Percentiles rank a stretch among this genome's conserved stretches.
Evolutionary conservation across 2,888 invertebrate species (phyloP).

Genomic region (Boloria euphrosyne): DNA sequence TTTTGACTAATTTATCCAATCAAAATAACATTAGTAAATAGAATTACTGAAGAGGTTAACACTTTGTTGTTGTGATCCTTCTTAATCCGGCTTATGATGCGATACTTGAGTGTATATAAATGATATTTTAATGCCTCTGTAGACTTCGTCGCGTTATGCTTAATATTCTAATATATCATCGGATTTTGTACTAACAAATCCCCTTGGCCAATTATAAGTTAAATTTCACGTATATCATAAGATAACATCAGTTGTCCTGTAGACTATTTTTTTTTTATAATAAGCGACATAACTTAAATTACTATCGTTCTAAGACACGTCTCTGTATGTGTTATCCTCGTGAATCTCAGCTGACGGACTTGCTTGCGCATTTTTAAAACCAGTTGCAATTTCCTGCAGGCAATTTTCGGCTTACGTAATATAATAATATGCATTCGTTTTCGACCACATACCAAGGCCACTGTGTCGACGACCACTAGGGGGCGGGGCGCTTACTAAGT

Average conservation of each 20-base stretch:
- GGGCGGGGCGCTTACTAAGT: constrained; percentile 65
- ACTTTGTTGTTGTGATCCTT: constrained; percentile 46
- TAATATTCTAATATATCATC: constrained; percentile 37
- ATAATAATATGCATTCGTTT: constrained; percentile 65
- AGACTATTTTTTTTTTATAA: constrained; percentile 32
- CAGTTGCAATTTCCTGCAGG: constrained; percentile 70
- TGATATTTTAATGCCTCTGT: constrained; percentile 37
- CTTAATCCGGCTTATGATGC: constrained; percentile 58
- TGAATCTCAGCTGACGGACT: constrained; percentile 59
- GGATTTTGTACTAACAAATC: constrained; percentile 34
- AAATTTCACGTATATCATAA: constrained; percentile 38
- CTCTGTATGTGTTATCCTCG: constrained; percentile 45
- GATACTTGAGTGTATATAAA: constrained; percentile 47
- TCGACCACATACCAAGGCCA: constrained; percentile 58
- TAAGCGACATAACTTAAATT: constrained; percentile 29
- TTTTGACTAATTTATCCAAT: constrained; percentile 61
- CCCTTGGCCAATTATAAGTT: constrained; percentile 40
- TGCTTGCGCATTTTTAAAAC: constrained; percentile 57
- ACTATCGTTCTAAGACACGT: constrained; percentile 19
- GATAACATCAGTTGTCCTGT: constrained; percentile 35
- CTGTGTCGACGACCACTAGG: constrained; percentile 57
- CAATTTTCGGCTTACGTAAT: constrained; percentile 62
- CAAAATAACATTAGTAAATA: constrained; percentile 72
- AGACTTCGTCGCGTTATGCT: constrained; percentile 17
- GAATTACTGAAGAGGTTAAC: constrained; percentile 55